Base-by-base conservation (phyloP, 2,113 vertebrate species). In the Todiramphus saurophagus region DNA sequence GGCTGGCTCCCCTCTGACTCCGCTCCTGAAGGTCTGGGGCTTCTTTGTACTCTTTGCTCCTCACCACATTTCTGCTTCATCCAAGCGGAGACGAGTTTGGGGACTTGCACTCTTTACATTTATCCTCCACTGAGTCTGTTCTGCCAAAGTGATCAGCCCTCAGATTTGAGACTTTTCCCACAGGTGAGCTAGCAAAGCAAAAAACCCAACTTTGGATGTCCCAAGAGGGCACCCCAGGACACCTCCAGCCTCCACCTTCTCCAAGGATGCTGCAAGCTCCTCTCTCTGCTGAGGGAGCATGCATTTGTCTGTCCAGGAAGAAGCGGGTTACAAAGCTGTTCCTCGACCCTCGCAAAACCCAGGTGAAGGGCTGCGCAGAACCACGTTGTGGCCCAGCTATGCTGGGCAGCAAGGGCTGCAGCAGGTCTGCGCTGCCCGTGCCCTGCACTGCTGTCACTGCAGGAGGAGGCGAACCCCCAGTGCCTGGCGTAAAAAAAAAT, bases 211-310 rank as follows among this genome's bases (percentile, higher is more conserved):
- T 56, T 64, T 1, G 5, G 58, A 66, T 70, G 76, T 37, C 37
- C 14, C 56, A 87, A 56, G 25, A 19, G 4, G 9, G 11, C 24
- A 89, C 3, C 9, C 37, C 46, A 82, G 46, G 31, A 69, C 16
- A 64, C 10, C 13, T 0, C 0, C 9, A 85, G 53, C 33, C 58
- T 63, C 56, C 0, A 0, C 7, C 30, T 66, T 25, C 41, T 58
- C 44, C 13, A 72, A 43, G 41, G 37, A 31, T 56, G 53, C 75
- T 46, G 33, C 27, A 51, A 28, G 20, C 39, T 64, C 10, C 35
- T 90, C 39, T 39, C 10, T 43, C 43, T 50, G 44, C 21, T 37
- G 30, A n/a, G 70, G 16, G 21, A 90, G 30, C n/a, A 68, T 43
- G 30, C 1, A 0, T 62, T 76, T 56, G 48, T 33, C 13, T 70